These are phyloP conservation scores for Neodiprion virginianus DNA, from an alignment of 1,140 invertebrate genomes.

Conservation along the genomic window DNA sequence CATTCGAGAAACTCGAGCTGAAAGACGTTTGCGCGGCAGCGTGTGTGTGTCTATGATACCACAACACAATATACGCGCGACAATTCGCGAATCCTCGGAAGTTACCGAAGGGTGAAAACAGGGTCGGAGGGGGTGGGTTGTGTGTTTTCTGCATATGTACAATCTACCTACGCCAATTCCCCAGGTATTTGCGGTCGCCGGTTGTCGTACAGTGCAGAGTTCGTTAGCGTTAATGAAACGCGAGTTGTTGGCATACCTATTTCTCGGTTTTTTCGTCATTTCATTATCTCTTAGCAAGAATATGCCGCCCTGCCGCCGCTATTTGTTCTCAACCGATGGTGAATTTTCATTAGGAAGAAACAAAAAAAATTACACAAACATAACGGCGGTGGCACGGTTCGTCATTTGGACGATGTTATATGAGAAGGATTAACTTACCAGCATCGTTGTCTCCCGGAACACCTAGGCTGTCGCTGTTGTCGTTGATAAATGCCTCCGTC, in stretches of 20 bases:
- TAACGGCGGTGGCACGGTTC: background rate
- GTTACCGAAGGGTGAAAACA: too few relatives aligned
- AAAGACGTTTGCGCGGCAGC: too few relatives aligned
- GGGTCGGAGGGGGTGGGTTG: background rate
- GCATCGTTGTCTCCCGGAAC: conserved; percentile 64
- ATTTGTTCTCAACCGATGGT: too few relatives aligned
- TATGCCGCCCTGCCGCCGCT: too few relatives aligned
- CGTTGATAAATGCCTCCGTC: conserved; percentile 73
- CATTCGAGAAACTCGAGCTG: too few relatives aligned
- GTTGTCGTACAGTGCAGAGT: background rate
- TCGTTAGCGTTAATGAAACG: conserved; percentile 7
- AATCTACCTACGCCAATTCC: background rate
- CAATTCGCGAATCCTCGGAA: too few relatives aligned
- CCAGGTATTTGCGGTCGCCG: background rate
- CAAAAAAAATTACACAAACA: background rate
- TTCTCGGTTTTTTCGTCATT: too few relatives aligned
- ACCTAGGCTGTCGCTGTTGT: conserved; percentile 73
- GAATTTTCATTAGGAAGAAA: background rate
- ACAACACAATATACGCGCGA: too few relatives aligned
- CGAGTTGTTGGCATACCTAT: background rate
- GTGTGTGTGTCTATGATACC: too few relatives aligned
- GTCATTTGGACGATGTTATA: background rate
- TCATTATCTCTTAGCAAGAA: too few relatives aligned
- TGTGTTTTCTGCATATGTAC: background rate
- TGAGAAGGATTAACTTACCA: conserved; percentile 49